These are phyloP conservation scores for Caenorhabditis macrosperma DNA, from an alignment of 2,888 invertebrate species.

Conservation along the genomic window DNA sequence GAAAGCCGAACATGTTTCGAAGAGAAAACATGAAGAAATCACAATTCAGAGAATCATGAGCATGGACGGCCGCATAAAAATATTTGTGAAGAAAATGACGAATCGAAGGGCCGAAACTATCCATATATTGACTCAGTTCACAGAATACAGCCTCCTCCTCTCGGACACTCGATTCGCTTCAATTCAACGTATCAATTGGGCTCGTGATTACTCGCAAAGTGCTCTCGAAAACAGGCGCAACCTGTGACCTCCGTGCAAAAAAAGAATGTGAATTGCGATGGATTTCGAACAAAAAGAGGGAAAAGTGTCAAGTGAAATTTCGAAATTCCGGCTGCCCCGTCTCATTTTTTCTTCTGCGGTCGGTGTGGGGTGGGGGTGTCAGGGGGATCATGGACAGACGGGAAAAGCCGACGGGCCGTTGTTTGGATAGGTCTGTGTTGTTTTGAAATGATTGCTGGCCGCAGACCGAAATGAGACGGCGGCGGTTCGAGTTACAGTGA, in stretches of 20 bases:
- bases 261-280: not conserved
- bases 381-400: slow-evolving; percentile 53
- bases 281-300: slow-evolving; percentile 3
- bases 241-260: slow-evolving; percentile 23
- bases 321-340: slow-evolving; percentile 14
- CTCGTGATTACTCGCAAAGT: slow-evolving; percentile 51
- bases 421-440: slow-evolving; percentile 46
- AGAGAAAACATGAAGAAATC: not conserved
- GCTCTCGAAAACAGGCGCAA: slow-evolving; percentile 28
- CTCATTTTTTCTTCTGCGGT: slow-evolving; percentile 15
- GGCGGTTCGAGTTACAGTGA: not conserved
- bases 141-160: slow-evolving; percentile 39
- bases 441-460: slow-evolving; percentile 9
- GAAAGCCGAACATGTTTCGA: not conserved
- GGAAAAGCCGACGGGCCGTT: slow-evolving; percentile 28
- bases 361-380: slow-evolving; percentile 21
- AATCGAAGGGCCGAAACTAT: slow-evolving; percentile 3
- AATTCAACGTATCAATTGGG: slow-evolving; percentile 19
- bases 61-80: not conserved
- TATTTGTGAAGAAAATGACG: not conserved
- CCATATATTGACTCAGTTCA: slow-evolving; percentile 50
- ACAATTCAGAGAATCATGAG: not conserved
- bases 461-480: not conserved
- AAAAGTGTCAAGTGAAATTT: slow-evolving; percentile 31
- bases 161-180: slow-evolving; percentile 23